Base-by-base conservation (phyloP, 2,797 vertebrate species). In the Sebastes cheni region DNA sequence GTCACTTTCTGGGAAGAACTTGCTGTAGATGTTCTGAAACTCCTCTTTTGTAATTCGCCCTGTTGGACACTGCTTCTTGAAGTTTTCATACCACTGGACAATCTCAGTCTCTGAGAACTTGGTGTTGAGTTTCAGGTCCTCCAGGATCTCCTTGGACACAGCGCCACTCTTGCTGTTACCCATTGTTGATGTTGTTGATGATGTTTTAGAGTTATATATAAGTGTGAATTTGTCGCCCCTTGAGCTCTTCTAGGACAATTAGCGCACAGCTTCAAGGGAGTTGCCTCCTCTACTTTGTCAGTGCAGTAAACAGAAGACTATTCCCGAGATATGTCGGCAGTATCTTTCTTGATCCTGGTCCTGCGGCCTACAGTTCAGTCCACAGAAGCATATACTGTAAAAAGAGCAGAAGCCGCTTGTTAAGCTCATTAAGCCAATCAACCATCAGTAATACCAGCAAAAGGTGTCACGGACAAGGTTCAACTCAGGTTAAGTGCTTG, bases 1-100 rank as follows among this genome's bases (percentile, higher is more conserved):
- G 0, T 96, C 95, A 5, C 95, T 94, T 0, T 96, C 95, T 0
- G 95, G 96, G 81, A 96, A 96, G 91, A 96, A 96, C 81, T 93
- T 94, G 39, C 22, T 77, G 82, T 96, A 96, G 87, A 96, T 96
- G 59, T 30, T 16, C 80, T 96, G 93, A 60, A 96, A 96, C 77
- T 96, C 94, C 0, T 86, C 52, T 39, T 85, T 92, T 0, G 92
- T 12, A 86, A 96, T 96, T 60, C 93, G 95, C 1, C 94, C 96
- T 0, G 86, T 22, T 1, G 96, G 95, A 89, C 95, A 96, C 87
- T 96, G 94, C 89, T 67, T 95, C 85, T 95, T 92, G 91, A 96
- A 96, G 90, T 95, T 95, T 1, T 95, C 94, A 3, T 96, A 96
- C 95, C 95, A 96, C 86, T 95, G 93, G 32, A 62, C 87, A 10